A percentile compares a stretch with the other conserved stretches of the same genome.
These are phyloP conservation scores for Oreonectes daqikongensis DNA, from an alignment of 2,797 vertebrate genomes.

Conservation along the genomic window DNA sequence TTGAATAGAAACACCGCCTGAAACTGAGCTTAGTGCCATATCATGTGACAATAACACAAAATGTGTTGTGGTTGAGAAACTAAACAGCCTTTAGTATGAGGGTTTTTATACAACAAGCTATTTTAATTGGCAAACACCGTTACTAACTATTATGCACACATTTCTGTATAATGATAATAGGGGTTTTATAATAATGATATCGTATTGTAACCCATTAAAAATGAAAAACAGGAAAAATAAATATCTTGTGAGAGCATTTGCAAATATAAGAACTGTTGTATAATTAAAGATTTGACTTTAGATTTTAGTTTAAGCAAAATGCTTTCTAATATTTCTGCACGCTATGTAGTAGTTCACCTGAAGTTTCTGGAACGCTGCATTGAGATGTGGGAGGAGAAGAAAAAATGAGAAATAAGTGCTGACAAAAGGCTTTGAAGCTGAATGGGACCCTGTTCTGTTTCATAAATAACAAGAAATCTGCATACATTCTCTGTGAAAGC, in stretches of 20 bases:
- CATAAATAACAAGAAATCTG: constrained; percentile 56
- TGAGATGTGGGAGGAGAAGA: constrained; percentile 40
- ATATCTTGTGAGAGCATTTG: no score
- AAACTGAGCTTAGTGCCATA: not conserved
- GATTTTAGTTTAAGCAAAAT: not conserved
- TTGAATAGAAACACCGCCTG: not conserved
- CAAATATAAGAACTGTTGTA: not conserved
- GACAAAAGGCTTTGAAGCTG: constrained; percentile 59
- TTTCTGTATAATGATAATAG: not conserved
- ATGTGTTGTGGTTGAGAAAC: not conserved
- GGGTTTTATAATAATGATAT: not conserved
- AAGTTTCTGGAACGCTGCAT: constrained; percentile 50
- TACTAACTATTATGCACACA: not conserved
- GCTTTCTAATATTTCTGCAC: not conserved
- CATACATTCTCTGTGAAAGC: constrained; percentile 31
- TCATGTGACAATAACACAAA: not conserved
- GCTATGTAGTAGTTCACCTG: constrained; percentile 28
- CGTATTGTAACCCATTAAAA: not conserved
- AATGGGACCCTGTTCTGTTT: constrained; percentile 49
- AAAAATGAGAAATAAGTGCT: constrained; percentile 52
- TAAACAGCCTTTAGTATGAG: not conserved
- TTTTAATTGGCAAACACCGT: not conserved
- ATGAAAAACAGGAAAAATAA: no score
- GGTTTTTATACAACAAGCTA: not conserved
- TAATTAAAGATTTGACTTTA: constrained; percentile 4